Base-by-base conservation (phyloP, 2,797 vertebrate genomes). In the Siniperca obscura region DNA sequence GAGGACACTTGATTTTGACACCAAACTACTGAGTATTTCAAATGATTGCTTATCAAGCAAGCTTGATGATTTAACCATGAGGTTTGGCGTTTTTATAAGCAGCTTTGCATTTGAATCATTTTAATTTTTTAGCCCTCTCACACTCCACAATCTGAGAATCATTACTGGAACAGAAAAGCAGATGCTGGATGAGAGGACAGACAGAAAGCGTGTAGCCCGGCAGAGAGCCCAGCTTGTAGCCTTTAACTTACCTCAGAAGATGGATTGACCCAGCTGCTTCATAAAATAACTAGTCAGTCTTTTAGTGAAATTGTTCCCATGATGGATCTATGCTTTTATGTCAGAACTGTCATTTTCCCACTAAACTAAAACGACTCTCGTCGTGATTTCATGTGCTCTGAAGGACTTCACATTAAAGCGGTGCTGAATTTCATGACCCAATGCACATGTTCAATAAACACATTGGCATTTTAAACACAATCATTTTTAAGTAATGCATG, bases 161-260 rank as follows among this genome's bases (percentile, higher is more conserved):
- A 50, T 61, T 65, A 46, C 9, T 38, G 64, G 21, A 48, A 77
- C 30, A 76, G 70, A 67, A 50, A 73, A 74, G 52, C 88, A 87
- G 81, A 85, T 74, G 59, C 48, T 40, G 61, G 64, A 70, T n/a
- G 74, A 86, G 62, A 77, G 46, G 76, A 56, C 53, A 21, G 46
- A 69, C 64, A n/a, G 44, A 30, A 30, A 30, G 30, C 30, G 30
- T 30, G 30, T 30, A 30, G 30, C 30, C 30, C 30, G 30, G 30
- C 30, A 30, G 30, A 30, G 30, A 68, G 77, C 82, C 68, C 40
- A 2, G 42, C n/a, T 1, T 55, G 55, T 44, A 84, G 87, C 90
- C 90, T 88, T 86, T 83, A 87, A 88, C 93, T 93, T 92, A 93
- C 92, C 93, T 95, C 94, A 94, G 86, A 95, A 94, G 93, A 95